phyloP scores from a whole-genome alignment of 2,113 vertebrate species.

The Sturnira hondurensis region DNA sequence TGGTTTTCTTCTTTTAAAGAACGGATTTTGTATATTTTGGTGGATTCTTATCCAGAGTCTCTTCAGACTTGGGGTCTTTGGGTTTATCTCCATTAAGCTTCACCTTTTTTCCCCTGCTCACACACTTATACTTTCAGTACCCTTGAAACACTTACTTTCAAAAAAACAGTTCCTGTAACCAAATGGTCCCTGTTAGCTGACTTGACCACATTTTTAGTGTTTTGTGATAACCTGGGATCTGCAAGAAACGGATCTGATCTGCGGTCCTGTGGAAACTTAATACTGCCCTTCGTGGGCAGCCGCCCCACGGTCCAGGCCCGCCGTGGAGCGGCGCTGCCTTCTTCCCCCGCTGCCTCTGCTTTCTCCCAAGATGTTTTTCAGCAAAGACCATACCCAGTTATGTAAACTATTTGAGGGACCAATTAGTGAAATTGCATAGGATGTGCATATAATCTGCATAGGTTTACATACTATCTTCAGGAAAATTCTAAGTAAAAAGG shows the following conservation, averaged over 20 bases:
- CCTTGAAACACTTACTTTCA: conserved; percentile 87
- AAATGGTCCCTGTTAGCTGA: conserved; percentile 94
- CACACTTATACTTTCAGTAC: conserved; percentile 82
- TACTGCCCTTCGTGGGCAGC: conserved; percentile 88
- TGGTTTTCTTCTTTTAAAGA: conserved; percentile 90
- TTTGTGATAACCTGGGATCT: conserved; percentile 92
- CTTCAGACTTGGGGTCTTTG: conserved; percentile 86
- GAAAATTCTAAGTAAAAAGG: not conserved
- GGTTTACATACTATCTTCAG: not conserved
- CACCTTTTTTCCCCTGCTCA: conserved; percentile 85
- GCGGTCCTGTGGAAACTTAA: conserved; percentile 84
- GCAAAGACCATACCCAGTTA: not conserved
- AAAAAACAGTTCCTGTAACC: conserved; percentile 87
- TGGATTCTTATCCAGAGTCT: conserved; percentile 86
- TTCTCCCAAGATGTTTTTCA: not conserved
- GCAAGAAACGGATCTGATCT: conserved; percentile 90
- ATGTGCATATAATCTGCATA: not conserved
- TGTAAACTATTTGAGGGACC: not conserved
- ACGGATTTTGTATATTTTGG: conserved; percentile 87
- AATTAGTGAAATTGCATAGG: not conserved
- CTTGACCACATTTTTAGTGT: conserved; percentile 72
- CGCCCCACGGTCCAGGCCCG: conserved; percentile 85
- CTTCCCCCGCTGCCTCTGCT: conserved; percentile 49
- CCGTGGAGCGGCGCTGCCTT: conserved; percentile 68
- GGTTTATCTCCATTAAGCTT: conserved; percentile 88